Base-by-base conservation (phyloP, 2,888 invertebrate genomes). In the Platycheirus rosarum region DNA sequence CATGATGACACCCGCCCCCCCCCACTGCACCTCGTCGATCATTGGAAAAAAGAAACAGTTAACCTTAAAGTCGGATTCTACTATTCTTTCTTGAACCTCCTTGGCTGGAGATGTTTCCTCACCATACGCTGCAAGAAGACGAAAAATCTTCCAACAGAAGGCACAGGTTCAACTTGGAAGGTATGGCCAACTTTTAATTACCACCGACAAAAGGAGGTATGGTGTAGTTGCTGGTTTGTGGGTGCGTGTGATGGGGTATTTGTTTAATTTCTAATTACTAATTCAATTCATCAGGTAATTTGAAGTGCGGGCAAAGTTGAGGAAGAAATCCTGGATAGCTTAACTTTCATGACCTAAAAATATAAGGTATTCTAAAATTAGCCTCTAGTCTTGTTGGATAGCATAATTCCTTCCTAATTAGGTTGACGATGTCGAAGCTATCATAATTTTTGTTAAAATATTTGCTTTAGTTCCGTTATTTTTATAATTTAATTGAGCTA, bases 281-380 rank as follows among this genome's bases (percentile, higher is more conserved):
- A 78, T 78, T 78, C 68, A 70, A 70, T 70, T 70, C 69, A 70
- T 70, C 65, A 75, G 57, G 65, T 70, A 65, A 70, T 63, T 74
- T 23, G 23, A 6, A 23, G 6, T 23, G 23, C 5, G n/a, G 7
- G 14, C n/a, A 37, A 23, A 29, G 40, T 13, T 51, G 29, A 29
- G 18, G 29, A 46, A 35, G 49, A 20, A 60, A 62, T 48, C 9
- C 37, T 55, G 62, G 11, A 78, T 63, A 79, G 42, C 29, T 49
- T 42, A 57, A 49, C 29, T 69, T 69, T 75, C 65, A 79, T 69
- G 62, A 35, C 63, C 74, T 48, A 74, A 49, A 57, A 73, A 68
- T 53, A 73, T 78, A 49, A 29, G 29, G 9, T 51, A 46, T 63
- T 69, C 70, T 40, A 32, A 55, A 76, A 77, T 65, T 63, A 77